Conservation (phyloP, 2,888 invertebrate genomes). For the Thecophora atra region DNA sequence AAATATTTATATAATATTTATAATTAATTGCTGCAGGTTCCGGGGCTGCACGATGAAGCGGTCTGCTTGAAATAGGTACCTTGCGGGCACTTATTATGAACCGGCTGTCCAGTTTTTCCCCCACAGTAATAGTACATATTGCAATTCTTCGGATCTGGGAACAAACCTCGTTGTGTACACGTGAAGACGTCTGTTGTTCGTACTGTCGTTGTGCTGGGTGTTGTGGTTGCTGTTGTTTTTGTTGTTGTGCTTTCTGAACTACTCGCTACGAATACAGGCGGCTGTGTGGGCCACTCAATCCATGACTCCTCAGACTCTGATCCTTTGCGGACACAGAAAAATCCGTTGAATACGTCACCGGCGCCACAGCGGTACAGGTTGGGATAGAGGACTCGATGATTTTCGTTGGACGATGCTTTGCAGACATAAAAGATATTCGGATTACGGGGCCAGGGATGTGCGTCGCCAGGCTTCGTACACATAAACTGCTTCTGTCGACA, state of each 20-base stretch:
- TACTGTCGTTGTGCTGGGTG: not conserved
- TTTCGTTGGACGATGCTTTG: slow-evolving; percentile 60
- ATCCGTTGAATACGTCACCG: slow-evolving; percentile 60
- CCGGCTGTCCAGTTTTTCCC: slow-evolving; percentile 49
- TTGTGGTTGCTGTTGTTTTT: not conserved
- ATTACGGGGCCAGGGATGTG: slow-evolving; percentile 61
- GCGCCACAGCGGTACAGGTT: slow-evolving; percentile 63
- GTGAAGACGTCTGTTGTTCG: not conserved
- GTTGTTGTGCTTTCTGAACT: slow-evolving; percentile 8
- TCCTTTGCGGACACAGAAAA: slow-evolving; percentile 34
- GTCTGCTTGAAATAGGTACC: slow-evolving; percentile 56
- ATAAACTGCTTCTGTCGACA: slow-evolving; percentile 58
- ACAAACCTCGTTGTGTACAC: slow-evolving; percentile 51
- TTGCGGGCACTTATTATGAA: slow-evolving; percentile 56
- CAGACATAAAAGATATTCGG: slow-evolving; percentile 64
- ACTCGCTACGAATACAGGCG: not conserved
- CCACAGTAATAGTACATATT: slow-evolving; percentile 61
- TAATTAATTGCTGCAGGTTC: slow-evolving; percentile 52
- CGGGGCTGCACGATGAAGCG: slow-evolving; percentile 55
- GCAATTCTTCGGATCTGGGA: slow-evolving; percentile 55
- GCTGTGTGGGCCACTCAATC: not conserved
- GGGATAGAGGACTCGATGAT: slow-evolving; percentile 59
- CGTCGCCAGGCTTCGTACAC: slow-evolving; percentile 59
- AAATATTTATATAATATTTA: too few relatives aligned
- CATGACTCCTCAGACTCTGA: slow-evolving; percentile 9